Evolutionary conservation across 2,113 vertebrate genomes (phyloP).

Genomic region (Meriones unguiculatus): DNA sequence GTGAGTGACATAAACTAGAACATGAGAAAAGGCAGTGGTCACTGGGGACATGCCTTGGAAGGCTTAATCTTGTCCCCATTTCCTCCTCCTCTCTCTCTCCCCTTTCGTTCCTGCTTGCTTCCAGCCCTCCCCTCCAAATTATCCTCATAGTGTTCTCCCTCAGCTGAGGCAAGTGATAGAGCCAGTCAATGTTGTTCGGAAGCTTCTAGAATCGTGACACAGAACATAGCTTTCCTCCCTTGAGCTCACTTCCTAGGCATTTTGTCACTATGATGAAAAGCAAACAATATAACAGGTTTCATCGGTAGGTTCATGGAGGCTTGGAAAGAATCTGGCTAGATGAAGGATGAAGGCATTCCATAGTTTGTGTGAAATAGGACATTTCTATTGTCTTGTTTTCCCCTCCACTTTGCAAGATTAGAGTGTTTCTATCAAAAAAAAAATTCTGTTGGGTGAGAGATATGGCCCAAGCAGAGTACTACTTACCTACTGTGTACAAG

Average conservation of each 20-base stretch:
- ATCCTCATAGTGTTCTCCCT: background rate
- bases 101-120: background rate
- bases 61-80: background rate
- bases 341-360: slow-evolving; percentile 36
- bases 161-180: background rate
- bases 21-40: background rate
- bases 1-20: background rate
- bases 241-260: too few species aligned
- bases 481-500: background rate
- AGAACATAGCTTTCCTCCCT: background rate
- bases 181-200: background rate
- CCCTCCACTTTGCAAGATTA: background rate
- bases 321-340: background rate
- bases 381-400: slow-evolving; percentile 7
- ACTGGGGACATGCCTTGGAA: background rate
- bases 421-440: slow-evolving; percentile 46
- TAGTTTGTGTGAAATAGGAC: slow-evolving; percentile 35
- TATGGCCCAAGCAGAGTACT: background rate
- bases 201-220: too few species aligned
- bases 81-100: too few species aligned
- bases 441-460: background rate
- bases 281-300: background rate
- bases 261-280: background rate
- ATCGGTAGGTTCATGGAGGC: background rate
- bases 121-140: background rate